Evolutionary conservation across 2,113 vertebrate species (phyloP).

Genomic region (Tragelaphus scriptus): DNA sequence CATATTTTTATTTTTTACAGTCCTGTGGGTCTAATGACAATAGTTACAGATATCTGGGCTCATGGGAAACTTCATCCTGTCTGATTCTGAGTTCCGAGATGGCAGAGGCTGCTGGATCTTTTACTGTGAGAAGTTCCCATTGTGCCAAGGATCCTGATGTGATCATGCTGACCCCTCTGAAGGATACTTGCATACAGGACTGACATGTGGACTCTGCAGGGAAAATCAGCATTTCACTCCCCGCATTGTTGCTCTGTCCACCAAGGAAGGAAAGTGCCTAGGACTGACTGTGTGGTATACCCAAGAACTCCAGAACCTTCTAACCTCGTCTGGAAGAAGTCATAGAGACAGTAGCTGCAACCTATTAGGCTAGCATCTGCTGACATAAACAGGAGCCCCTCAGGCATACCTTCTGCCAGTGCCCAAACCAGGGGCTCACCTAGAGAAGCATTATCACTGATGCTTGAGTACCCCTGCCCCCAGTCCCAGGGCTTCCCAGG

Average conservation of each 20-base stretch:
- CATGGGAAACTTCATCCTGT: background rate
- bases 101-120: background rate
- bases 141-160: background rate
- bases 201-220: background rate
- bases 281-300: background rate
- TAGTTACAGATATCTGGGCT: background rate
- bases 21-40: background rate
- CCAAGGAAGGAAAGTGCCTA: background rate
- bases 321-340: background rate
- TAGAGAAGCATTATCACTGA: fast-evolving
- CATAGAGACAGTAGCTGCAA: background rate
- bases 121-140: fast-evolving
- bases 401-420: background rate
- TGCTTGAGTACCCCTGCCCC: background rate
- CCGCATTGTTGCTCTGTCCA: background rate
- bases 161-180: background rate
- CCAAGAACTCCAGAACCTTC: background rate
- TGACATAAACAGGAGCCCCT: background rate
- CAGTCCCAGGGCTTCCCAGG: background rate
- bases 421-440: fast-evolving
- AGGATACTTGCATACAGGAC: background rate
- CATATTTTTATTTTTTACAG: background rate
- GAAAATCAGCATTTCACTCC: background rate
- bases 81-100: background rate
- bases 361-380: background rate